phyloP scores from a whole-genome alignment of 2,113 vertebrate species.

The Uropsilus gracilis region DNA sequence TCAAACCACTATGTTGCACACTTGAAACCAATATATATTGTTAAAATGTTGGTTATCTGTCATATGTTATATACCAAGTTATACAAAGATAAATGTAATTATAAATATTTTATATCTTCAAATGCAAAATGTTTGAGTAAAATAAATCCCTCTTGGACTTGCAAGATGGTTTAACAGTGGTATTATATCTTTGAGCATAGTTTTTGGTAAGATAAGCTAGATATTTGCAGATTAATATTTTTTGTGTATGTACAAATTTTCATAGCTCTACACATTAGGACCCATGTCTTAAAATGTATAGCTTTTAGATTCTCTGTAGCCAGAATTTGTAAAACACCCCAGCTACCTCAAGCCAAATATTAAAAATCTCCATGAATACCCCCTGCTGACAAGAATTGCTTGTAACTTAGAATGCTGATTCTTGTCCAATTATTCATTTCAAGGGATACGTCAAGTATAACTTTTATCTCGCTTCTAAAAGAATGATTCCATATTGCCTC shows the following conservation, averaged over 20 bases:
- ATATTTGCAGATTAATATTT: neutral
- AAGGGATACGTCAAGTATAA: conserved; percentile 40
- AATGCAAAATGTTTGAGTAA: neutral
- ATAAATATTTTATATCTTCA: conserved; percentile 37
- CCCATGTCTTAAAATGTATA: neutral
- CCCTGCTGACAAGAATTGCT: neutral
- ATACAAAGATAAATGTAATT: neutral
- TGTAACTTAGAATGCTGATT: conserved; percentile 28
- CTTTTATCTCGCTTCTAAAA: conserved; percentile 52
- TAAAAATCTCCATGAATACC: neutral
- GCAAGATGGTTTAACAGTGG: neutral
- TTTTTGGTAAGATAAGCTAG: neutral
- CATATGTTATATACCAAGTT: neutral
- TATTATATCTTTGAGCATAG: neutral
- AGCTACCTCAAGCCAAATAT: conserved; percentile 48
- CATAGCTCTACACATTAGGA: neutral
- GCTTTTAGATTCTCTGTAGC: conserved; percentile 15
- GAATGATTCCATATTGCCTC: neutral
- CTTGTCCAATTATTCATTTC: conserved; percentile 30
- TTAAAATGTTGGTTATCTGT: too few species aligned
- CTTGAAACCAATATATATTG: neutral
- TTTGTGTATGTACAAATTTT: neutral
- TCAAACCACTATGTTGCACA: neutral
- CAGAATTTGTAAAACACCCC: conserved; percentile 23
- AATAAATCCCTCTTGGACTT: neutral